Conservation (phyloP, 37 sponge, comb jelly and placozoan species). For the Chondrilla cf. caribensis region DNA sequence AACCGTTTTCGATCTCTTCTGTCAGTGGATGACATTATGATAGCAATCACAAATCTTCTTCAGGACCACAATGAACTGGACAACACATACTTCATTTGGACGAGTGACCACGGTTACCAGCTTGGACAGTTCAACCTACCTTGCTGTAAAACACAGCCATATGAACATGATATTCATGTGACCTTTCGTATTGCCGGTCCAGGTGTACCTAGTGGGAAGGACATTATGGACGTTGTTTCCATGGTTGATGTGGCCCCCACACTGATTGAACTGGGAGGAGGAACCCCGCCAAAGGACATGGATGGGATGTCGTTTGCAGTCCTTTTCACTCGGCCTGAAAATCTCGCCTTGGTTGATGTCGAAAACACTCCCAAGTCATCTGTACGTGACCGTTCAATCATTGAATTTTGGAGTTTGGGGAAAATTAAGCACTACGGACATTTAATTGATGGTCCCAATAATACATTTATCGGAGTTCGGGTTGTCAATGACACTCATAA, state of each 20-base stretch:
- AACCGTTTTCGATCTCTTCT: conserved; percentile 64
- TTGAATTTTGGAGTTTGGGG: conserved; percentile 80
- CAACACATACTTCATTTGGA: conserved; percentile 69
- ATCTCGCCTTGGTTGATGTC: neutral
- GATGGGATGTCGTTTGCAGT: conserved; percentile 72
- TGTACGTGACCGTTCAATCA: conserved; percentile 32
- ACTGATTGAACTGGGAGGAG: conserved; percentile 57
- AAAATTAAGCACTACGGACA: conserved; percentile 49
- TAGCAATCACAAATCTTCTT: conserved; percentile 32
- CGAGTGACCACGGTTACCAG: conserved; percentile 85
- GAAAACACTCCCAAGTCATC: neutral
- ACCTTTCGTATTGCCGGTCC: conserved; percentile 63
- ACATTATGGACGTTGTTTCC: conserved; percentile 46
- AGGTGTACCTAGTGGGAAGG: conserved; percentile 23
- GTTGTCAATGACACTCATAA: conserved; percentile 69
- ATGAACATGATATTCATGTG: conserved; percentile 76
- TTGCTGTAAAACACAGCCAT: conserved; percentile 69
- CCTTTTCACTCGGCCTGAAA: neutral
- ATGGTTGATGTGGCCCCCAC: conserved; percentile 82
- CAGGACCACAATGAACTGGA: conserved; percentile 36
- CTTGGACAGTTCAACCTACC: conserved; percentile 77
- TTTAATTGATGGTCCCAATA: conserved; percentile 70
- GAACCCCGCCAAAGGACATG: conserved; percentile 41
- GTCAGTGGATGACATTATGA: conserved; percentile 79
- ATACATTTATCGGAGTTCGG: conserved; percentile 68